Evolutionary conservation across 2,113 vertebrate genomes (phyloP).

Genomic region (Callorhinus ursinus): DNA sequence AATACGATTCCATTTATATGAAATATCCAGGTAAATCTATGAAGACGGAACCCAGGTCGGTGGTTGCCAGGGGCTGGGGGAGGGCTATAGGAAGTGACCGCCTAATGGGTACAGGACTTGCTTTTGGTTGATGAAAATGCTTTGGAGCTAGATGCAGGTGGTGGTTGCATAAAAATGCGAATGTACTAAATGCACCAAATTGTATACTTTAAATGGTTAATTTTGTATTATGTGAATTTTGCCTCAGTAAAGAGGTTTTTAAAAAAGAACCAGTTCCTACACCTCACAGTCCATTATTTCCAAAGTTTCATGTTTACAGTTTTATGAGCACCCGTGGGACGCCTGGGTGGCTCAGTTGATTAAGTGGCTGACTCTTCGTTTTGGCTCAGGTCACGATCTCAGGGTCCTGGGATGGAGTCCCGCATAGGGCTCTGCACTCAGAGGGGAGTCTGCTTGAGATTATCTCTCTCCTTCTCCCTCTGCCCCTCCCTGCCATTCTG

Average conservation of each 20-base stretch:
- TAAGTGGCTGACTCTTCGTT: background rate
- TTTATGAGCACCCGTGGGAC: background rate
- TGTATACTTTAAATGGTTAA: background rate
- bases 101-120: background rate
- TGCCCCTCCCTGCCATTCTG: background rate
- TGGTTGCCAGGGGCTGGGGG: background rate
- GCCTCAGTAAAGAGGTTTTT: background rate
- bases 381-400: background rate
- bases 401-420: background rate
- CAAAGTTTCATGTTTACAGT: background rate
- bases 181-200: background rate
- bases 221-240: background rate
- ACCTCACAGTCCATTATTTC: background rate
- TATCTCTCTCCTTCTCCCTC: background rate
- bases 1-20: background rate
- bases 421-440: background rate
- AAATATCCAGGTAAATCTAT: background rate
- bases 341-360: background rate
- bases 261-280: background rate
- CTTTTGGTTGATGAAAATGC: background rate
- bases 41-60: background rate
- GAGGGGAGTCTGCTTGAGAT: background rate
- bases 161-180: background rate
- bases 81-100: background rate
- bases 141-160: background rate